phyloP scores from a whole-genome alignment of 2,888 invertebrate genomes.

The Cephus rjabovi region DNA sequence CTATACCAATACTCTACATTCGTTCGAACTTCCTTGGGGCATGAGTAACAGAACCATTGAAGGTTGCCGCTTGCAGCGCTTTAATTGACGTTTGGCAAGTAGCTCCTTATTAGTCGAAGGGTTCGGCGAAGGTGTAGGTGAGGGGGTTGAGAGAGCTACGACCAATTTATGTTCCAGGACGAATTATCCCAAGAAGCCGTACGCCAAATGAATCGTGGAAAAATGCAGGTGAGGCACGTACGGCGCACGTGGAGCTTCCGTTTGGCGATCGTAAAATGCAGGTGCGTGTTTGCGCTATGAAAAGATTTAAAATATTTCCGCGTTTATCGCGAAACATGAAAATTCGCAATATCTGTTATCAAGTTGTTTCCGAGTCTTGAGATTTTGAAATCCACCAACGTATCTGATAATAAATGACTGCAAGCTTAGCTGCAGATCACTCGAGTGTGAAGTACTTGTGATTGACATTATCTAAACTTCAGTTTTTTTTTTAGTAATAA shows the following conservation, averaged over 20 bases:
- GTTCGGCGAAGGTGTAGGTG: background rate
- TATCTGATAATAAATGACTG: background rate
- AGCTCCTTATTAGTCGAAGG: background rate
- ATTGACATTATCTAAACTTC: background rate
- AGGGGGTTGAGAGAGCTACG: background rate
- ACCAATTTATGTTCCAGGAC: background rate
- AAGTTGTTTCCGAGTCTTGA: background rate
- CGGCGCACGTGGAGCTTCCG: constrained; percentile 39
- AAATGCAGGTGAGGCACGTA: constrained; percentile 45
- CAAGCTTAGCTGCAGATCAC: background rate
- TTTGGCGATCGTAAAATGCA: constrained; percentile 49
- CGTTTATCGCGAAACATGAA: constrained; percentile 20
- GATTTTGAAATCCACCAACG: background rate
- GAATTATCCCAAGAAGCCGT: background rate
- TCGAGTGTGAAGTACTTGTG: background rate
- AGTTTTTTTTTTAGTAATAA: background rate
- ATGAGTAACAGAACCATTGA: background rate
- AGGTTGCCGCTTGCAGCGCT: background rate
- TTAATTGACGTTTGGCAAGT: background rate
- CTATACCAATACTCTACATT: background rate
- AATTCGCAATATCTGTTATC: background rate
- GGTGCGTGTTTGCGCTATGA: constrained; percentile 35
- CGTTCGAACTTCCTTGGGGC: background rate
- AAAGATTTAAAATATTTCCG: background rate
- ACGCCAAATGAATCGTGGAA: constrained; percentile 8